Evolutionary conservation across 1,140 invertebrate species (phyloP).

Genomic region (Pseudomyrmex concolor): DNA sequence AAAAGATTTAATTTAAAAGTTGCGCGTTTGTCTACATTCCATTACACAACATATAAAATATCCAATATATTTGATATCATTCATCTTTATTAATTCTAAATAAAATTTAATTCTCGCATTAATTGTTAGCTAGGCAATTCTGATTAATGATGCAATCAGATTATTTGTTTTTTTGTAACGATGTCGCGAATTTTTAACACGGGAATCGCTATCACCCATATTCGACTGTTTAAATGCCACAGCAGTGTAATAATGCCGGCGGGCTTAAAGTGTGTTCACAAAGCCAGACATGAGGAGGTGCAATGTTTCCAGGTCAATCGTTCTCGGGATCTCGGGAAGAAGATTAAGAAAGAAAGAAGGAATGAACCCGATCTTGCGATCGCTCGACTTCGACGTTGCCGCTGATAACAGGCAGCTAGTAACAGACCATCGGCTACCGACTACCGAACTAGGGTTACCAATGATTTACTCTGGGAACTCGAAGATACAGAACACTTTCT

Average conservation of each 20-base stretch:
- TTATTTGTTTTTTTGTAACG: background rate
- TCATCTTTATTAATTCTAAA: constrained; percentile 12
- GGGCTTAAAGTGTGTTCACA: constrained; percentile 35
- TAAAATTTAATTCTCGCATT: background rate
- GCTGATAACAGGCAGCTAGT: constrained; percentile 14
- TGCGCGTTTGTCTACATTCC: background rate
- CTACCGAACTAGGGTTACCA: constrained; percentile 27
- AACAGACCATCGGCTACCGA: constrained; percentile 20
- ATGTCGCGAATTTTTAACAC: background rate
- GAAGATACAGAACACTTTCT: constrained; percentile 41
- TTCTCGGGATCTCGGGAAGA: constrained; percentile 11
- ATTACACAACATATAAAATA: constrained; percentile 18
- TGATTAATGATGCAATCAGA: background rate
- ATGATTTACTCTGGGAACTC: constrained; percentile 49
- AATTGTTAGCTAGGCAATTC: background rate
- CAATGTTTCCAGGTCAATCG: constrained; percentile 46
- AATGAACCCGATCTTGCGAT: constrained; percentile 57
- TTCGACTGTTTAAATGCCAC: constrained; percentile 27
- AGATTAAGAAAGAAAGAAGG: background rate
- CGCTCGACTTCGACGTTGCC: constrained; percentile 46
- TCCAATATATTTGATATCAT: constrained; percentile 2
- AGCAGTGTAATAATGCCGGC: background rate
- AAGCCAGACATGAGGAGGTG: constrained; percentile 16
- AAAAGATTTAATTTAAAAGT: constrained; percentile 7
- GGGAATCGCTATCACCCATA: background rate